These are phyloP conservation scores for Trimorus sp. DNA, from an alignment of 2,888 invertebrate genomes.

Conservation along the genomic window DNA sequence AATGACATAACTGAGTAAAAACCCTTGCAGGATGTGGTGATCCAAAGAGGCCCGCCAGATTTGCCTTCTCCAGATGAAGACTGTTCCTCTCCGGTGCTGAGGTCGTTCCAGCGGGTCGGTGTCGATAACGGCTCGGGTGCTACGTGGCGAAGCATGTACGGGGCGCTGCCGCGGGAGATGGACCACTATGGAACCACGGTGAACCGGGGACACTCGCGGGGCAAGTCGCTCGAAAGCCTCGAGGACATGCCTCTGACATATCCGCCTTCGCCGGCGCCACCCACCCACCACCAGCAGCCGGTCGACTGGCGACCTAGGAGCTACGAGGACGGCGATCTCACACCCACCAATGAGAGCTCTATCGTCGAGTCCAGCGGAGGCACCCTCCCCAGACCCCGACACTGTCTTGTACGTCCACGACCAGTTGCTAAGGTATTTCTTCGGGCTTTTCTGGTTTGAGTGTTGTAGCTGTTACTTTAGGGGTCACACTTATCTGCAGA, in stretches of 20 bases:
- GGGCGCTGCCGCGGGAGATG: slow-evolving; percentile 76
- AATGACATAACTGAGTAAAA: too few relatives aligned
- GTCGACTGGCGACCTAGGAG: slow-evolving; percentile 87
- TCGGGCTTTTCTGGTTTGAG: neutral
- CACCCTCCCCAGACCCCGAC: slow-evolving; percentile 91
- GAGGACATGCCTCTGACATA: slow-evolving; percentile 86
- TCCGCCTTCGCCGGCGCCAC: slow-evolving; percentile 79
- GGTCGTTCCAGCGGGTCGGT: slow-evolving; percentile 76
- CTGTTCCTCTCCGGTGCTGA: slow-evolving; percentile 79
- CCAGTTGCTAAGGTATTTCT: slow-evolving; percentile 88
- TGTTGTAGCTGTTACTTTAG: too few relatives aligned
- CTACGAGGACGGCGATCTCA: slow-evolving; percentile 95
- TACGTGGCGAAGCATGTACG: slow-evolving; percentile 80
- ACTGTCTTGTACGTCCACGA: slow-evolving; percentile 89
- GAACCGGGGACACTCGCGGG: slow-evolving; percentile 87
- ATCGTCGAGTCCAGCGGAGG: slow-evolving; percentile 87
- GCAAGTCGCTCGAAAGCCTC: slow-evolving; percentile 92
- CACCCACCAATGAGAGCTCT: slow-evolving; percentile 91
- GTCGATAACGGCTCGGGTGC: slow-evolving; percentile 69
- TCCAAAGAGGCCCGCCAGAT: slow-evolving; percentile 79
- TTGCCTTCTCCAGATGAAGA: slow-evolving; percentile 80
- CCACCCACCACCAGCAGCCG: slow-evolving; percentile 79
- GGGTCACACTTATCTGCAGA: neutral
- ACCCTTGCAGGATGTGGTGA: slow-evolving; percentile 76
- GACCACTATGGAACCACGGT: slow-evolving; percentile 72